Evolutionary conservation across 2,797 vertebrate genomes (phyloP).

Genomic region (Odontamblyopus lacepedii): DNA sequence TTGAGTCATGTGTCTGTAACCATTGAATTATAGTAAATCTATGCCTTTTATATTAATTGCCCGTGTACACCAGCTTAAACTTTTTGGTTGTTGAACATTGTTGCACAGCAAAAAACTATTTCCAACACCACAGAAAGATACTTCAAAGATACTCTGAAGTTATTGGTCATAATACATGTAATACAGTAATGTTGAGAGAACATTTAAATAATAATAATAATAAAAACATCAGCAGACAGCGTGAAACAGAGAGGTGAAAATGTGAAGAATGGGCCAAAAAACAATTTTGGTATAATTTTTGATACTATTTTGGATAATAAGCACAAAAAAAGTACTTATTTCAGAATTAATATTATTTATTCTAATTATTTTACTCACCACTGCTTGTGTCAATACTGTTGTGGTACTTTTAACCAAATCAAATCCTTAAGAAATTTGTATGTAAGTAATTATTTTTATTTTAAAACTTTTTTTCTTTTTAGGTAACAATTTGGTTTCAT

Average conservation of each 20-base stretch:
- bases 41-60: neutral
- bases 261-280: conserved; percentile 12
- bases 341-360: neutral
- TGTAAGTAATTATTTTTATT: neutral
- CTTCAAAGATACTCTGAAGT: conserved; percentile 14
- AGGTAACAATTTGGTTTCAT: neutral
- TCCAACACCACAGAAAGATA: conserved; percentile 11
- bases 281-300: neutral
- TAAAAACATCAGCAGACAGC: neutral
- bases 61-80: neutral
- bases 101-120: conserved; percentile 22
- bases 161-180: conserved; percentile 3
- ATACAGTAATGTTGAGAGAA: neutral
- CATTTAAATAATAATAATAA: conserved; percentile 2
- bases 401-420: too few species aligned
- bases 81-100: conserved; percentile 27
- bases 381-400: neutral
- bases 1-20: neutral
- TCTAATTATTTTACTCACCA: neutral
- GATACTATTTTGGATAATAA: neutral
- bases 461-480: neutral
- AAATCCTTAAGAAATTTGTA: too few species aligned
- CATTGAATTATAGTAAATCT: neutral
- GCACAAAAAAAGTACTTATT: neutral
- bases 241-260: conserved; percentile 53